A percentile compares a stretch with the other conserved stretches of the same genome.
Conservation (phyloP, 2,113 vertebrate genomes). For the Chaetodon trifascialis region DNA sequence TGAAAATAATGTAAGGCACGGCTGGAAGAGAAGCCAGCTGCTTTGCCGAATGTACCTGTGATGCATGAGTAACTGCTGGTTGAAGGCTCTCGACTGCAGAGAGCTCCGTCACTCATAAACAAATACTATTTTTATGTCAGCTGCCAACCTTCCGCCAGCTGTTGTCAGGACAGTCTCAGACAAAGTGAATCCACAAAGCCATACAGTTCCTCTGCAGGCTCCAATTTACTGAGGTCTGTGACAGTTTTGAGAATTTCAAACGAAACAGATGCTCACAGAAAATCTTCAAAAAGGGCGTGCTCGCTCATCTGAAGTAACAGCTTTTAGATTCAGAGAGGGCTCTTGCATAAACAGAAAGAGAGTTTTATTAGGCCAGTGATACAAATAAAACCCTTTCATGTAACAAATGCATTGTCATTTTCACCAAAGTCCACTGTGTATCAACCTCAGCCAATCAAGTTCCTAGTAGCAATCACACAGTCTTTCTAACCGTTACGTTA, state of each 20-base stretch:
- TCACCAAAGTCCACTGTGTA: neutral
- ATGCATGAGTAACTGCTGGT: slow-evolving; percentile 22
- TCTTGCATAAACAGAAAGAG: slow-evolving; percentile 47
- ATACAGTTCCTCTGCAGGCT: slow-evolving; percentile 34
- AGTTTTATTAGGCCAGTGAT: slow-evolving; percentile 30
- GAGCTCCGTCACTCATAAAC: slow-evolving; percentile 33
- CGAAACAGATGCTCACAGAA: slow-evolving; percentile 41
- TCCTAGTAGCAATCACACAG: neutral
- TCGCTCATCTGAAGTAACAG: slow-evolving; percentile 35
- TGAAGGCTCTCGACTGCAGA: slow-evolving; percentile 38
- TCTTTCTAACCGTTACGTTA: neutral
- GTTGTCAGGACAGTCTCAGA: slow-evolving; percentile 36
- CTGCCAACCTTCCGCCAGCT: slow-evolving; percentile 32
- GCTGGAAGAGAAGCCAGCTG: slow-evolving; percentile 27
- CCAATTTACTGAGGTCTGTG: slow-evolving; percentile 45
- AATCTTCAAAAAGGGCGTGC: slow-evolving; percentile 39
- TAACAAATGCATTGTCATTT: neutral
- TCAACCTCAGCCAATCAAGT: neutral
- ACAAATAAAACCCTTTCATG: slow-evolving; percentile 23
- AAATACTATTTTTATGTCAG: slow-evolving; percentile 46
- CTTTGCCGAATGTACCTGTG: slow-evolving; percentile 24
- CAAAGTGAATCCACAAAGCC: slow-evolving; percentile 33
- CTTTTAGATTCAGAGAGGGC: slow-evolving; percentile 31
- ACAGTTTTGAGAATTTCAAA: slow-evolving; percentile 47
- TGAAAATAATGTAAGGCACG: slow-evolving; percentile 9